These are phyloP conservation scores for Carassius carassius DNA, from an alignment of 2,113 vertebrate genomes.

Conservation along the genomic window DNA sequence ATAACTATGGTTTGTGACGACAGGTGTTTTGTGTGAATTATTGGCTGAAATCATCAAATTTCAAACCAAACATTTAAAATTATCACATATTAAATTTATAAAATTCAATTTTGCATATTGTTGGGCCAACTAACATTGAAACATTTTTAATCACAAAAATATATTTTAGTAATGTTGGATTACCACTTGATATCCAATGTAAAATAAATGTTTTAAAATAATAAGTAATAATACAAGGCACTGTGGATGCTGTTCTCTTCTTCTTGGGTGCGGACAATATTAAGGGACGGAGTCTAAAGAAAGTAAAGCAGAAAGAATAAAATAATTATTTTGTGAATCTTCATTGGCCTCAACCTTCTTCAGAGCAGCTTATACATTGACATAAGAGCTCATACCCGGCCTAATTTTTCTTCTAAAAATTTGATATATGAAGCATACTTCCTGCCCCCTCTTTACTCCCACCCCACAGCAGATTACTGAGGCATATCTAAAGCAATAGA, in stretches of 20 bases:
- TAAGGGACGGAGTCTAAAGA: constrained; percentile 70
- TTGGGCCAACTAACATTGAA: neutral
- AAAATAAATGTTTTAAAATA: neutral
- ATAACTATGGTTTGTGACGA: neutral
- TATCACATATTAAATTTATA: too few relatives aligned
- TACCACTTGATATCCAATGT: neutral
- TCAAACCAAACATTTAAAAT: too few relatives aligned
- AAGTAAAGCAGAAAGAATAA: constrained; percentile 4
- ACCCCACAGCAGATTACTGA: constrained; percentile 51
- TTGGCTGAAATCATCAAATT: neutral
- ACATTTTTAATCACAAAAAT: neutral
- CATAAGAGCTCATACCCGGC: neutral
- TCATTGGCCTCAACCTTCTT: neutral
- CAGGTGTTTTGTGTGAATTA: neutral
- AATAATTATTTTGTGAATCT: constrained; percentile 11
- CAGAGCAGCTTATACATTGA: neutral
- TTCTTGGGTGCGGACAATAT: constrained; percentile 67
- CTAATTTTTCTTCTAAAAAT: constrained; percentile 40
- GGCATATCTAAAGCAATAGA: constrained; percentile 50
- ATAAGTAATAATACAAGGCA: neutral
- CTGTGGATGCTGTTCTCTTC: constrained; percentile 56
- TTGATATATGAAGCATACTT: constrained; percentile 36
- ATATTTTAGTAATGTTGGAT: neutral
- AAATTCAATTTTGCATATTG: too few relatives aligned
- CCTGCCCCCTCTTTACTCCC: constrained; percentile 38